Base-by-base conservation (phyloP, 2,113 vertebrate species). In the Otus sunia region DNA sequence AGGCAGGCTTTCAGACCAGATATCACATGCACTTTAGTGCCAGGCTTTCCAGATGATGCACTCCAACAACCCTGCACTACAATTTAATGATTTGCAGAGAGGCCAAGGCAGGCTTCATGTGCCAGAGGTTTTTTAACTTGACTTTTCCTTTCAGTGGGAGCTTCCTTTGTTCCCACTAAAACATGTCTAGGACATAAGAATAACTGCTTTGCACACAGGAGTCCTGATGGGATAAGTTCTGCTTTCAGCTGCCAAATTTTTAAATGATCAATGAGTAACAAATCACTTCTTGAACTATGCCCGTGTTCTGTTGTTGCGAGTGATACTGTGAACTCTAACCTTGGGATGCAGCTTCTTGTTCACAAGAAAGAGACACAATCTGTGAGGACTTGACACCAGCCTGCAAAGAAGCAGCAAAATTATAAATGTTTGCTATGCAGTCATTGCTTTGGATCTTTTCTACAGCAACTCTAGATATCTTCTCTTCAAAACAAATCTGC, bases 211-310 rank as follows among this genome's bases (percentile, higher is more conserved):
- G 39, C n/a, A 23, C 9, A 1, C 1, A 9, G 63, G 67, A 92
- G 15, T 49, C 55, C 72, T 74, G 71, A 41, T 6, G 72, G 86
- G 39, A 4, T 36, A 74, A 79, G 55, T 82, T 87, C 89, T 66
- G 58, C 69, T 90, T 86, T 67, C 78, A 52, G n/a, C 25, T 69
- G 91, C 92, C 97, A 94, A 73, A 91, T 73, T 81, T 74, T 47
- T 91, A 94, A 94, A 92, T 94, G 92, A 88, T 62, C 77, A 79
- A 89, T 85, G 86, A 95, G 89, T 85, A 92, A 94, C 72, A 94
- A 91, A 95, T 92, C 58, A 25, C 27, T 36, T 67, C 76, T 45
- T 89, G 79, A 95, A 45, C 73, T 58, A 52, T 63, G 72, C 88
- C 39, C 29, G 0, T 27, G 36, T 47, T 84, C 27, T 85, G 37